Evolutionary conservation across 2,797 vertebrate genomes (phyloP).

Genomic region (Holocentrus rufus): DNA sequence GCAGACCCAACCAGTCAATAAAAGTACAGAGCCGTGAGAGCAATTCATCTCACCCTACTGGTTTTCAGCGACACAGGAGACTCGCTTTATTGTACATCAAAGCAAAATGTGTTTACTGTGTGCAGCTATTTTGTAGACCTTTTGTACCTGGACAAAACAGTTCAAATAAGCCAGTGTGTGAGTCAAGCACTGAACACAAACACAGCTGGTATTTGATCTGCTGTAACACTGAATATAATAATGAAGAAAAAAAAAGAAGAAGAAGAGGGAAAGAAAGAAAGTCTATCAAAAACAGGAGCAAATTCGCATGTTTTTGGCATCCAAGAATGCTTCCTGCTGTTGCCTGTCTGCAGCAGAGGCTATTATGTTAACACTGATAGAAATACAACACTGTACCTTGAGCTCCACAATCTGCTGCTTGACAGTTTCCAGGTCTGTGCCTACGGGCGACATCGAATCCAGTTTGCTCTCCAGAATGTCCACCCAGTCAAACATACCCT

Average conservation of each 20-base stretch:
- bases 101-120: slow-evolving; percentile 16
- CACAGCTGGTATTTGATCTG: slow-evolving; percentile 61
- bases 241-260: slow-evolving; percentile 1
- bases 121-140: slow-evolving; percentile 23
- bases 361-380: not conserved
- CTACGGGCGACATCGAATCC: slow-evolving; percentile 94
- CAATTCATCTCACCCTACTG: slow-evolving; percentile 17
- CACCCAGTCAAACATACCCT: slow-evolving; percentile 98
- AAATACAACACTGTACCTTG: slow-evolving; percentile 85
- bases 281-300: not conserved
- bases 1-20: slow-evolving; percentile 56
- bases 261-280: no score
- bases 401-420: slow-evolving; percentile 97
- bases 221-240: not conserved
- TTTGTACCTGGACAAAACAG: slow-evolving; percentile 34
- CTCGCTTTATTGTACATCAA: slow-evolving; percentile 53
- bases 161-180: slow-evolving; percentile 20
- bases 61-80: slow-evolving; percentile 23
- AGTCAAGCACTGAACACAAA: slow-evolving; percentile 54
- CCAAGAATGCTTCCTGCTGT: not conserved
- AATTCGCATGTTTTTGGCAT: not conserved
- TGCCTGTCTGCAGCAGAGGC: not conserved
- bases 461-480: slow-evolving; percentile 95
- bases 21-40: slow-evolving; percentile 38
- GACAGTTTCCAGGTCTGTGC: slow-evolving; percentile 97